Percentiles rank a stretch among this genome's conserved stretches.
Evolutionary conservation across 2,888 invertebrate genomes (phyloP).

Genomic region (Panopea generosa): DNA sequence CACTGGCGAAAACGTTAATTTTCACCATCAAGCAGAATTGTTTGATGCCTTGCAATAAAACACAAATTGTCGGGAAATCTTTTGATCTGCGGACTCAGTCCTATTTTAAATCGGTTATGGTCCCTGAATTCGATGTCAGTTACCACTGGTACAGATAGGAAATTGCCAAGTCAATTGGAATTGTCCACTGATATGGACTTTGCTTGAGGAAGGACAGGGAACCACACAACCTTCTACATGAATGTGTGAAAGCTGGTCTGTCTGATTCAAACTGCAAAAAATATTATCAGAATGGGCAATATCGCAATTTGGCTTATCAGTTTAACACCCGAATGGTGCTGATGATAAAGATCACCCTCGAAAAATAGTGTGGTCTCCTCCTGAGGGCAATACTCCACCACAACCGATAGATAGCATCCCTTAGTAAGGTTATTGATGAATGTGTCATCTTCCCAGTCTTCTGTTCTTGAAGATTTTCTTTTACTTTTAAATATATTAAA

Average conservation of each 20-base stretch:
- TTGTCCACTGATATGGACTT: conserved; percentile 62
- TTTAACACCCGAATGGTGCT: conserved; percentile 42
- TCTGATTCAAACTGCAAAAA: conserved; percentile 47
- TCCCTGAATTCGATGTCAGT: conserved; percentile 65
- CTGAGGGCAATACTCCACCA: conserved; percentile 39
- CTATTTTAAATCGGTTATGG: conserved; percentile 13
- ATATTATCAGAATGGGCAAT: conserved; percentile 53
- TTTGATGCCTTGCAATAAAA: too few species aligned
- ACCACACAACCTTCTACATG: conserved; percentile 57
- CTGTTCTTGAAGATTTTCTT: conserved; percentile 54
- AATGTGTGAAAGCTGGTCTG: conserved; percentile 44
- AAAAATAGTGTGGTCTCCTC: not conserved
- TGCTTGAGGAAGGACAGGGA: conserved; percentile 61
- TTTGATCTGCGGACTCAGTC: too few species aligned
- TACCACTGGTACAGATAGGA: conserved; percentile 67
- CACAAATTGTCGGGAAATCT: too few species aligned
- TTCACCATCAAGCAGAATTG: too few species aligned
- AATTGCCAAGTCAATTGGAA: conserved; percentile 66
- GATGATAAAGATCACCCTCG: conserved; percentile 46
- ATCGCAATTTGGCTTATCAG: conserved; percentile 56
- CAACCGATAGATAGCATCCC: conserved; percentile 62
- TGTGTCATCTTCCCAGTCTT: conserved; percentile 49
- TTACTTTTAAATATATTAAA: conserved; percentile 10
- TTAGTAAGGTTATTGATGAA: conserved; percentile 61
- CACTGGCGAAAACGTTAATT: too few species aligned